phyloP scores from a whole-genome alignment of 2,797 vertebrate genomes.

The Cuculus canorus region DNA sequence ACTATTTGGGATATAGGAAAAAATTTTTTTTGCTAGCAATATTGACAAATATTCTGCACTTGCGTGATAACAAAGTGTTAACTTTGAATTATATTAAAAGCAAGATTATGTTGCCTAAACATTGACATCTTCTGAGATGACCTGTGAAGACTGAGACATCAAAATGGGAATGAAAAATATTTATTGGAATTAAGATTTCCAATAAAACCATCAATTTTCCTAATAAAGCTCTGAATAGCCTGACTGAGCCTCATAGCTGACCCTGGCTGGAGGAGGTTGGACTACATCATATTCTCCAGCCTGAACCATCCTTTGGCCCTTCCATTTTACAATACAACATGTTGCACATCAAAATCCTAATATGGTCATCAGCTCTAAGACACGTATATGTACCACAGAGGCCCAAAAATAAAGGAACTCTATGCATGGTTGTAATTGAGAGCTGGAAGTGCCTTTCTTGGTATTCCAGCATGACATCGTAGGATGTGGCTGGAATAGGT shows the following conservation, averaged over 20 bases:
- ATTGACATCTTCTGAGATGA: not conserved
- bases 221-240: not conserved
- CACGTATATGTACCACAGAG: rapidly evolving
- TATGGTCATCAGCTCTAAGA: not conserved
- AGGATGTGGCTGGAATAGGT: rapidly evolving
- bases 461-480: rapidly evolving
- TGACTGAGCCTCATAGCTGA: not conserved
- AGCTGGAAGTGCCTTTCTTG: not conserved
- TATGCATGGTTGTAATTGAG: not conserved
- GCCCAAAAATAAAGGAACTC: not conserved
- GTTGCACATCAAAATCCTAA: not conserved
- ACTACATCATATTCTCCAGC: not conserved
- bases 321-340: rapidly evolving
- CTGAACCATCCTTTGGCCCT: rapidly evolving
- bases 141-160: constrained; percentile 4
- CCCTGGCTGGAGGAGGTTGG: not conserved
- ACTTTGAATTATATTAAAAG: not conserved
- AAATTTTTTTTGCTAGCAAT: not conserved
- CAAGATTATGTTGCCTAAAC: not conserved
- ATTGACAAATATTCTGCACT: not conserved
- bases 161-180: constrained; percentile 38
- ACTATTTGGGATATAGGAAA: no score
- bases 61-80: not conserved
- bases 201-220: not conserved
- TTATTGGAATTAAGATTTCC: not conserved